Conservation (phyloP, 2,888 invertebrate genomes). For the Torymus aiolomorphi region DNA sequence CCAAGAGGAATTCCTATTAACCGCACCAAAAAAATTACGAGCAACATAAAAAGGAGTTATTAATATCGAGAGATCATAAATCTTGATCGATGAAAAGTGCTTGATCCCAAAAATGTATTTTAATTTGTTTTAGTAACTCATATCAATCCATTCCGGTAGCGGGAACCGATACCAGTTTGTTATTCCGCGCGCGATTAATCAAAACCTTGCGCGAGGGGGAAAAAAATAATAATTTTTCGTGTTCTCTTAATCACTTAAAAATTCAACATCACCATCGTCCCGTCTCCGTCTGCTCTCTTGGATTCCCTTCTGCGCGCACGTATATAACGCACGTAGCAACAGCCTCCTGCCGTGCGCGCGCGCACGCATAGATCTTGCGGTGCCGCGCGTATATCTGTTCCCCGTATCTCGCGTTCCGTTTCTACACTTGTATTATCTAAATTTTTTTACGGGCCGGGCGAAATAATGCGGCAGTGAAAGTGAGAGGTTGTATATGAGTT, state of each 20-base stretch:
- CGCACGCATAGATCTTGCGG: no score
- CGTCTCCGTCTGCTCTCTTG: not conserved
- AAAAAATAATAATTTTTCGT: not conserved
- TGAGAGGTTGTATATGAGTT: not conserved
- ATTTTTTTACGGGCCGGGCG: not conserved
- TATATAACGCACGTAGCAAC: slow-evolving; percentile 41
- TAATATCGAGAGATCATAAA: no score
- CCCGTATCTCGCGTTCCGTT: not conserved
- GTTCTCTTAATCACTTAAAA: not conserved
- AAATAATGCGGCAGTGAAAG: slow-evolving; percentile 20
- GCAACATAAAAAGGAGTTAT: no score
- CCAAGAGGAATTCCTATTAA: no score
- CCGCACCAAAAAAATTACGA: no score
- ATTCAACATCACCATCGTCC: slow-evolving; percentile 8
- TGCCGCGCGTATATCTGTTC: no score
- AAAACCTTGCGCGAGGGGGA: slow-evolving; percentile 16
- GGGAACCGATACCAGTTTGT: not conserved
- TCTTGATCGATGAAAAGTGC: no score
- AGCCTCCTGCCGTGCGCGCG: slow-evolving; percentile 56
- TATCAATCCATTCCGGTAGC: not conserved
- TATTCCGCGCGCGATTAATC: slow-evolving; percentile 42
- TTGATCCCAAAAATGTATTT: not conserved
- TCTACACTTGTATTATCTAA: slow-evolving; percentile 28
- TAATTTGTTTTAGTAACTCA: not conserved
- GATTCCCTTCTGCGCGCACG: slow-evolving; percentile 5